Conservation (phyloP, 2,797 vertebrate species). For the Leptoclinus maculatus region DNA sequence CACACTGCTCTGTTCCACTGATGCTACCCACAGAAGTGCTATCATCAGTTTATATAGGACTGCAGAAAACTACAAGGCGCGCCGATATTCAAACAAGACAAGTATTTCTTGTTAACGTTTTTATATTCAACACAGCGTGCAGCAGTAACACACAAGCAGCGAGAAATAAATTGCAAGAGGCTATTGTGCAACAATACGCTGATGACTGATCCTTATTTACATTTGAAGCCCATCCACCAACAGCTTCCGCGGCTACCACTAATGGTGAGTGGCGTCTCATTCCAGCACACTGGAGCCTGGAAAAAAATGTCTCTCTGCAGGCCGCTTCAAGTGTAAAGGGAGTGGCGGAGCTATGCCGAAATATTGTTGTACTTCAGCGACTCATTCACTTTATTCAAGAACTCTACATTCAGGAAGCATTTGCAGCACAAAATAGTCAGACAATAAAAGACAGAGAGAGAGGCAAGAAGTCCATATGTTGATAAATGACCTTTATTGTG, state of each 20-base stretch:
- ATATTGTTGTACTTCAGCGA: constrained; percentile 30
- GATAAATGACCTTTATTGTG: constrained; percentile 57
- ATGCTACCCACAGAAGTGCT: constrained; percentile 33
- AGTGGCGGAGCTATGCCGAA: constrained; percentile 47
- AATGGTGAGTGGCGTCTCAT: constrained; percentile 71
- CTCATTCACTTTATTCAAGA: constrained; percentile 5
- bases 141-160: constrained; percentile 10
- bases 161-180: constrained; percentile 21
- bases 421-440: neutral
- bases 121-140: constrained; percentile 4
- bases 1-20: constrained; percentile 27
- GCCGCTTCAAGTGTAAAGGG: constrained; percentile 59
- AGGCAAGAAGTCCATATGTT: constrained; percentile 41
- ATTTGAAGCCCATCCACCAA: constrained; percentile 48
- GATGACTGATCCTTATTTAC: constrained; percentile 51
- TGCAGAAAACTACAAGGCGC: constrained; percentile 28
- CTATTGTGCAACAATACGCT: constrained; percentile 41
- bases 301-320: constrained; percentile 48
- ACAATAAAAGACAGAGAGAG: neutral
- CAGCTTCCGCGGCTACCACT: constrained; percentile 36
- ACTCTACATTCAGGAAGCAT: constrained; percentile 21
- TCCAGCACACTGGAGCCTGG: constrained; percentile 54
- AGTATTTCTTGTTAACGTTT: neutral
- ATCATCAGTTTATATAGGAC: constrained; percentile 34
- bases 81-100: constrained; percentile 19